phyloP scores from a whole-genome alignment of 2,888 invertebrate species.

The Carcina quercana region DNA sequence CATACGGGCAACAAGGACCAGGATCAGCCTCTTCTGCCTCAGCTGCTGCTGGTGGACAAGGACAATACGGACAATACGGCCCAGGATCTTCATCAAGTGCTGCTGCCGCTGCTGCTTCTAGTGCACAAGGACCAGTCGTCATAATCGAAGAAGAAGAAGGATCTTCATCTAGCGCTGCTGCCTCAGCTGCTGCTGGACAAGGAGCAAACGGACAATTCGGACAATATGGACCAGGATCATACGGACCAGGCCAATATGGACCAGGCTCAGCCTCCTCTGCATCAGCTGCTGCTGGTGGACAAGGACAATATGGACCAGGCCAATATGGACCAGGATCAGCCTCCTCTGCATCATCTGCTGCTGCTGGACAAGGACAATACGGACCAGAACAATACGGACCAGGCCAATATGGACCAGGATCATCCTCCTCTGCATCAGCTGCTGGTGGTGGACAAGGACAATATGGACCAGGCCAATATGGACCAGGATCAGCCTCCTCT shows the following conservation, averaged over 20 bases:
- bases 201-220: constrained; percentile 1
- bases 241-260: too few relatives aligned
- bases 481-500: constrained; percentile 7
- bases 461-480: constrained; percentile 3
- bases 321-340: not conserved
- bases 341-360: not conserved
- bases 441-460: constrained; percentile 1
- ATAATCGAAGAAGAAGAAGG: constrained; percentile 8
- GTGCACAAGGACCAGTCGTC: not conserved
- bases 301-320: not conserved
- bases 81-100: not conserved
- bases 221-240: not conserved
- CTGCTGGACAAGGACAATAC: constrained; percentile 1
- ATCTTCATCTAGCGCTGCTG: constrained; percentile 1
- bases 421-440: not conserved
- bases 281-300: constrained; percentile 1
- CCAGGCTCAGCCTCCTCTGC: not conserved
- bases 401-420: constrained; percentile 1
- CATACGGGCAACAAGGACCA: not conserved
- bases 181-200: not conserved
- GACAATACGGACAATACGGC: not conserved
- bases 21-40: not conserved
- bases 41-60: not conserved
- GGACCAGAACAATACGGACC: constrained; percentile 6
- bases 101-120: not conserved